Conservation (phyloP, 2,888 invertebrate genomes). For the Oxyteleia sp. region DNA sequence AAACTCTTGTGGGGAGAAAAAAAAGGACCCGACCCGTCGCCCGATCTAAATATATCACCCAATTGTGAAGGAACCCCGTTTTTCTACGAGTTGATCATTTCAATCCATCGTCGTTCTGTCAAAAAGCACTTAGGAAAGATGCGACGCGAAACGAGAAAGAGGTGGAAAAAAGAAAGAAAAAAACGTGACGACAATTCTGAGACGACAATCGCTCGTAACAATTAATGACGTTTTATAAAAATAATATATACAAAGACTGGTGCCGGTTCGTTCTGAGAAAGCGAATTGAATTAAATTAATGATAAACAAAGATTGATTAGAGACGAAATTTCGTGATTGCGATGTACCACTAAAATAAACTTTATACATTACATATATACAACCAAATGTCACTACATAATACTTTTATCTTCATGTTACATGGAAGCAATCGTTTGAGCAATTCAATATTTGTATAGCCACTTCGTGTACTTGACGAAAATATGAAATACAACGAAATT, state of each 20-base stretch:
- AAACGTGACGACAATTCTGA: background rate
- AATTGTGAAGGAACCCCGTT: slow-evolving; percentile 17
- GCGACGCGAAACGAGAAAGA: slow-evolving; percentile 33
- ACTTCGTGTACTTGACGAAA: slow-evolving; percentile 51
- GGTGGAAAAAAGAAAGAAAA: slow-evolving; percentile 16
- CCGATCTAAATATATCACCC: slow-evolving; percentile 39
- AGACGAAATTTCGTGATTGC: slow-evolving; percentile 35
- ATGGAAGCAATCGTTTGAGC: slow-evolving; percentile 85
- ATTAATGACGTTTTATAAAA: too few relatives aligned
- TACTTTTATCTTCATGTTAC: slow-evolving; percentile 68
- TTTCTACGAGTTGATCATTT: slow-evolving; percentile 57
- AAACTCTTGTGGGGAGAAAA: background rate
- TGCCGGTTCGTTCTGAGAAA: background rate
- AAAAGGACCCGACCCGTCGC: background rate
- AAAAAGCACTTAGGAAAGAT: slow-evolving; percentile 70
- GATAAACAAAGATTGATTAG: background rate
- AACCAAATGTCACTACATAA: slow-evolving; percentile 65
- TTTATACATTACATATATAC: slow-evolving; percentile 40
- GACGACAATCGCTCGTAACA: too few relatives aligned
- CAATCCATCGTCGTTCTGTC: slow-evolving; percentile 66
- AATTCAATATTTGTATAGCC: slow-evolving; percentile 80
- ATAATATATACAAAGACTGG: too few relatives aligned
- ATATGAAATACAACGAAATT: slow-evolving; percentile 27
- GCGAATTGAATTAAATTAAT: background rate
- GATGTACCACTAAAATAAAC: slow-evolving; percentile 1